Conservation (phyloP, 2,113 vertebrate species). For the Megaceryle torquata region DNA sequence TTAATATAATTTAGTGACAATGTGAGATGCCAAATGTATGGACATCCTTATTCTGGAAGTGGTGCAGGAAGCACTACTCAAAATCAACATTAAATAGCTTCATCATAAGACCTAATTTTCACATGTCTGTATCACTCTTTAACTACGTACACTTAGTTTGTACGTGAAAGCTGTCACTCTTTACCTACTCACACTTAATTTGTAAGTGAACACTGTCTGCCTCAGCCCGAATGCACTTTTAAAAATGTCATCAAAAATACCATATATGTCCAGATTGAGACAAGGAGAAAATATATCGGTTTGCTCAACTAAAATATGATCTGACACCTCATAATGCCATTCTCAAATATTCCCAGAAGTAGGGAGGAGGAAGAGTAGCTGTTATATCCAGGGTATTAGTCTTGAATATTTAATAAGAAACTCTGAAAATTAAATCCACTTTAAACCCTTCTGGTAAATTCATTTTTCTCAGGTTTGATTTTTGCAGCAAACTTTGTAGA, state of each 20-base stretch:
- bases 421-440: not conserved
- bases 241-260: not conserved
- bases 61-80: not conserved
- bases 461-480: not conserved
- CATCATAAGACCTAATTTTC: not conserved
- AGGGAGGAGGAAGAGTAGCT: not conserved
- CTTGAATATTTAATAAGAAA: not conserved
- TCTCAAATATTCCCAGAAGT: not conserved
- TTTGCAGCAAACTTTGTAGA: not conserved
- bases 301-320: not conserved
- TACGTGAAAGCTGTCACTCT: not conserved
- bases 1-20: not conserved
- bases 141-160: not conserved
- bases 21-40: not conserved
- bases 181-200: not conserved
- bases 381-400: not conserved
- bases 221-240: not conserved
- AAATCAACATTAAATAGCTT: not conserved
- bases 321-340: not conserved
- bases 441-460: not conserved
- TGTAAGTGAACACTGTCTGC: not conserved
- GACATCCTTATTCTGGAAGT: not conserved
- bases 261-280: not conserved
- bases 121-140: not conserved
- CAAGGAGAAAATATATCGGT: not conserved